phyloP scores from a whole-genome alignment of 2,888 invertebrate genomes.

The Tanypteryx hageni region DNA sequence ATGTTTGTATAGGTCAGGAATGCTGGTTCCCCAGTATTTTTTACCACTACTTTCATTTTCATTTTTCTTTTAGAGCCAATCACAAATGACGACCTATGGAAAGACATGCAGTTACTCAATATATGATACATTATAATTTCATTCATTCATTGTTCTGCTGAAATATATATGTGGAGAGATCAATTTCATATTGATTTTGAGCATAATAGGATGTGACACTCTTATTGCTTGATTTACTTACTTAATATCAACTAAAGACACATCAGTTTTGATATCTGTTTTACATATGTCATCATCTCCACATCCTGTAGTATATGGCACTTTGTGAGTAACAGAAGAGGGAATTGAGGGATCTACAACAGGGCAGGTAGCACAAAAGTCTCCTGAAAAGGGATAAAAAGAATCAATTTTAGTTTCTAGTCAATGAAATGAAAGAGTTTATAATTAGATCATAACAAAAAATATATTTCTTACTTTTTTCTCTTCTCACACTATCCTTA shows the following conservation, averaged over 20 bases:
- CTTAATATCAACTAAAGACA: constrained; percentile 66
- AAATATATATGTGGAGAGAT: too few species aligned
- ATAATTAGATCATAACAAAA: background rate
- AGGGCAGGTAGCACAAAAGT: constrained; percentile 67
- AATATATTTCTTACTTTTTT: background rate
- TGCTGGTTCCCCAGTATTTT: constrained; percentile 73
- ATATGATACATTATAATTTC: too few species aligned
- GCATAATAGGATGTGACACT: background rate
- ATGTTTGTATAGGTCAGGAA: constrained; percentile 71
- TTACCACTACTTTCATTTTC: constrained; percentile 71
- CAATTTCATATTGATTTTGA: too few species aligned
- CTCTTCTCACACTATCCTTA: background rate
- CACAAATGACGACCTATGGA: constrained; percentile 64
- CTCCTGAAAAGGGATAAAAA: background rate
- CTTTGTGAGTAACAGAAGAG: constrained; percentile 42
- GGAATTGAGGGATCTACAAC: constrained; percentile 69
- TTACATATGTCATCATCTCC: constrained; percentile 78
- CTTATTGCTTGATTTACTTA: background rate
- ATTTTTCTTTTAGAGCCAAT: constrained; percentile 71
- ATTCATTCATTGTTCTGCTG: too few species aligned
- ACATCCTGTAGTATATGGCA: constrained; percentile 76
- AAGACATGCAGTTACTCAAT: too few species aligned
- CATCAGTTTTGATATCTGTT: constrained; percentile 75
- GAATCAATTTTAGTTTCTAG: background rate
- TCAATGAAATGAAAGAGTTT: background rate